Conservation (phyloP, 2,888 invertebrate species). For the Silvanus unidentatus region DNA sequence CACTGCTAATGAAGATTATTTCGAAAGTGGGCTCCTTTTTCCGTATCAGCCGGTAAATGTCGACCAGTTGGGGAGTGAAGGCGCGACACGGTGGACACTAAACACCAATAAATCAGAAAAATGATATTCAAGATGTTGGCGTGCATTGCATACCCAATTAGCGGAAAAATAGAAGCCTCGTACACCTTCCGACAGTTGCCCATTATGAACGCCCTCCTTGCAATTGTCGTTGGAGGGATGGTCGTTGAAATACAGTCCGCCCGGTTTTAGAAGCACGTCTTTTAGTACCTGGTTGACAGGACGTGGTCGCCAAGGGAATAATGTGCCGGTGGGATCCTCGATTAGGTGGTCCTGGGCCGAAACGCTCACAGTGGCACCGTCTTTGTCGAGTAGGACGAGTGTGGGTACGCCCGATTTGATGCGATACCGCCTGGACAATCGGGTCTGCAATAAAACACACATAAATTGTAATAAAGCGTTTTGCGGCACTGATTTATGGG, state of each 20-base stretch:
- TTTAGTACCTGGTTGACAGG: constrained; percentile 55
- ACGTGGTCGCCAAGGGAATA: constrained; percentile 76
- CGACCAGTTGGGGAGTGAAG: constrained; percentile 71
- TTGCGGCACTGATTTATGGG: too few species aligned
- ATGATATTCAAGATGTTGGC: too few species aligned
- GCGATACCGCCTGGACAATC: constrained; percentile 68
- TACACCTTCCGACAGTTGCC: constrained; percentile 57
- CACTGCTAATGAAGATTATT: constrained; percentile 80
- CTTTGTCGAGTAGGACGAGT: constrained; percentile 62
- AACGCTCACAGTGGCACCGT: constrained; percentile 59
- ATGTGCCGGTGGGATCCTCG: constrained; percentile 59
- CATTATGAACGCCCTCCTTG: constrained; percentile 41
- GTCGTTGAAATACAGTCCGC: constrained; percentile 37
- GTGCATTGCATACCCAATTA: constrained; percentile 71
- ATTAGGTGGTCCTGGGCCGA: constrained; percentile 59
- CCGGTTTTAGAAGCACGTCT: constrained; percentile 45
- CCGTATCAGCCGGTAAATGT: constrained; percentile 66
- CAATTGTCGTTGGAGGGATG: constrained; percentile 27
- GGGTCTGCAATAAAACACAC: constrained; percentile 60
- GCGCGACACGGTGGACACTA: constrained; percentile 84
- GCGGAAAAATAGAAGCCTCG: constrained; percentile 83
- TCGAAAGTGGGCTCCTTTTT: constrained; percentile 67
- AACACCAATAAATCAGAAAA: constrained; percentile 23
- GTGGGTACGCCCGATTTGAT: constrained; percentile 73
- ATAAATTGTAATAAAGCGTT: too few species aligned